These are phyloP conservation scores for Hippopotamus amphibius DNA, from an alignment of 2,113 vertebrate genomes.

Conservation along the genomic window DNA sequence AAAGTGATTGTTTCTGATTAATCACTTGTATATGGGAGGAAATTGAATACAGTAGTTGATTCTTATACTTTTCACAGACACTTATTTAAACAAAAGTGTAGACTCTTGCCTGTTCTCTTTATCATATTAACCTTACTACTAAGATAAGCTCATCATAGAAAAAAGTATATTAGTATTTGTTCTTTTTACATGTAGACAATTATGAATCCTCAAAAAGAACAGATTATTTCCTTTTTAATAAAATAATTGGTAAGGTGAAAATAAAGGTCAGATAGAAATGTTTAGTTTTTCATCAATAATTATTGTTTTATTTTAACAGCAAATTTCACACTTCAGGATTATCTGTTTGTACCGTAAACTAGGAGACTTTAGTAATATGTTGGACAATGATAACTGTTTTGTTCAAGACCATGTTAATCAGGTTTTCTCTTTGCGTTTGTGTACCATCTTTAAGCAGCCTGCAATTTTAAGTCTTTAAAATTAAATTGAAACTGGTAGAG, in stretches of 20 bases:
- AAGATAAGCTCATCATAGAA: not conserved
- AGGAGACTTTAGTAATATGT: slow-evolving; percentile 67
- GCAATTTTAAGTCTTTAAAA: not conserved
- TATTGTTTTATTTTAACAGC: not conserved
- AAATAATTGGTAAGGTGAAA: not conserved
- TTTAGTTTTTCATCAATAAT: not conserved
- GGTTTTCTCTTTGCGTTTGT: not conserved
- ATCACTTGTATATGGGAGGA: not conserved
- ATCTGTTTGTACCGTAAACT: slow-evolving; percentile 55
- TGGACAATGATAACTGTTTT: slow-evolving; percentile 53
- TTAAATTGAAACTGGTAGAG: slow-evolving; percentile 47
- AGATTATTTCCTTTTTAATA: not conserved
- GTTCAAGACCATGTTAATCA: slow-evolving; percentile 1
- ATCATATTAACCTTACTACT: not conserved
- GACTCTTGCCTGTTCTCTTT: not conserved
- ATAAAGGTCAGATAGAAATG: not conserved
- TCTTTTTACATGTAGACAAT: not conserved
- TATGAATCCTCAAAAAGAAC: slow-evolving; percentile 4
- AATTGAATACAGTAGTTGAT: not conserved
- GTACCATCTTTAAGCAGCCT: not conserved
- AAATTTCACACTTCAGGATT: slow-evolving; percentile 43
- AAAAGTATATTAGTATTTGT: not conserved
- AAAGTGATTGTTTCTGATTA: not conserved
- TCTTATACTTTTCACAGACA: not conserved
- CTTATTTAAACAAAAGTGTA: slow-evolving; percentile 30